Evolutionary conservation across 2,113 vertebrate species (phyloP).

Genomic region (Heterotilapia buettikoferi): DNA sequence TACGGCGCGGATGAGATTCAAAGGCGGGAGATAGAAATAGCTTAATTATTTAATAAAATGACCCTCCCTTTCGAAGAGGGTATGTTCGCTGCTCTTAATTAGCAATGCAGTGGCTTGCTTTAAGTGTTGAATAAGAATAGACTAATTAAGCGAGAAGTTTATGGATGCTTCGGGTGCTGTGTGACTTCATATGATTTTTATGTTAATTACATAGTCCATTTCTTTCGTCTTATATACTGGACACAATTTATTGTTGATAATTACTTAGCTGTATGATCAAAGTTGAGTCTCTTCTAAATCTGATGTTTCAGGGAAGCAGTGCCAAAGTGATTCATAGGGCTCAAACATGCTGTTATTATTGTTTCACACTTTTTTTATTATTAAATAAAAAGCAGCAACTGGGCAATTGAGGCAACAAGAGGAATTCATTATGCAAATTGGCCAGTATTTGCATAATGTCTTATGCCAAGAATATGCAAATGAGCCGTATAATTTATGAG

Average conservation of each 20-base stretch:
- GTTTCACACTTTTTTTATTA: constrained; percentile 66
- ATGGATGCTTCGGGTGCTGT: neutral
- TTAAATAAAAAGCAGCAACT: constrained; percentile 78
- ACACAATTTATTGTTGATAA: neutral
- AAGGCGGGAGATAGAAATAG: constrained; percentile 33
- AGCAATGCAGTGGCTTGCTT: constrained; percentile 32
- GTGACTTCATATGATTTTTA: neutral
- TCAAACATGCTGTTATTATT: constrained; percentile 53
- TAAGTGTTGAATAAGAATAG: constrained; percentile 14
- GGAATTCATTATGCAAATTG: constrained; percentile 96
- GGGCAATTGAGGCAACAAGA: constrained; percentile 87
- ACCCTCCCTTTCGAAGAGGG: neutral
- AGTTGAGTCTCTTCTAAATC: neutral
- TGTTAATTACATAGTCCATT: neutral
- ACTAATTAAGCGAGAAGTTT: constrained; percentile 48
- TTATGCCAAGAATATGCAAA: constrained; percentile 96
- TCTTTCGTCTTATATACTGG: neutral
- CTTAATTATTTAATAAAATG: constrained; percentile 68
- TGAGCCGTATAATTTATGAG: constrained; percentile 94
- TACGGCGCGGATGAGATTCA: constrained; percentile 51
- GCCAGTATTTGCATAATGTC: constrained; percentile 92
- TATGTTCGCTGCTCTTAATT: constrained; percentile 63
- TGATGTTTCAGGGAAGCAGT: constrained; percentile 14
- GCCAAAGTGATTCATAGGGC: neutral
- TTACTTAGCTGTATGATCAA: neutral